phyloP scores from a whole-genome alignment of 2,888 invertebrate species.

The Tinea trinotella region DNA sequence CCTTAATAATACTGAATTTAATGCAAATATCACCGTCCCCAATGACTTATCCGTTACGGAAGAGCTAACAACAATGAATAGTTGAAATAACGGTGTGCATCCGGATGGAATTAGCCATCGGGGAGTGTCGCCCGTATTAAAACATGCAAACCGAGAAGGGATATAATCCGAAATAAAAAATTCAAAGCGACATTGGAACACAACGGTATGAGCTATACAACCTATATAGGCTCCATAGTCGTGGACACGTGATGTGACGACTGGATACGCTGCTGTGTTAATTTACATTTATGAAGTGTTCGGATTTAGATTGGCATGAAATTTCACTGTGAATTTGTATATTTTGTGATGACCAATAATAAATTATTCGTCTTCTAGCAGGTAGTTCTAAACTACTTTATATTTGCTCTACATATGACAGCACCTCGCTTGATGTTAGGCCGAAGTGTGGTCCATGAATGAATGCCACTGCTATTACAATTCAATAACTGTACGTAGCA shows the following conservation, averaged over 20 bases:
- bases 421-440: too few species aligned
- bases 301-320: neutral
- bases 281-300: neutral
- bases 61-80: neutral
- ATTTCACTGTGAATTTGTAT: too few species aligned
- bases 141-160: slow-evolving; percentile 31
- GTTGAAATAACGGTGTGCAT: neutral
- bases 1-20: too few species aligned
- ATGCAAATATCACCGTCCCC: too few species aligned
- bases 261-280: neutral
- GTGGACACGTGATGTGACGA: neutral
- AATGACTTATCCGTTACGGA: neutral
- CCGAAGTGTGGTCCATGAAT: too few species aligned
- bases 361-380: too few species aligned
- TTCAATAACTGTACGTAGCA: too few species aligned
- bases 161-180: slow-evolving; percentile 60
- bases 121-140: neutral
- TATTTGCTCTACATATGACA: too few species aligned
- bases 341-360: too few species aligned
- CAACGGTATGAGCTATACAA: slow-evolving; percentile 23
- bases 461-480: too few species aligned
- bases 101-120: slow-evolving; percentile 1
- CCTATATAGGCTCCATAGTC: neutral
- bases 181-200: slow-evolving; percentile 40
- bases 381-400: too few species aligned